A percentile compares a stretch with the other conserved stretches of the same genome.
Evolutionary conservation across 2,797 vertebrate genomes (phyloP).

Genomic region (Esox masquinongy): DNA sequence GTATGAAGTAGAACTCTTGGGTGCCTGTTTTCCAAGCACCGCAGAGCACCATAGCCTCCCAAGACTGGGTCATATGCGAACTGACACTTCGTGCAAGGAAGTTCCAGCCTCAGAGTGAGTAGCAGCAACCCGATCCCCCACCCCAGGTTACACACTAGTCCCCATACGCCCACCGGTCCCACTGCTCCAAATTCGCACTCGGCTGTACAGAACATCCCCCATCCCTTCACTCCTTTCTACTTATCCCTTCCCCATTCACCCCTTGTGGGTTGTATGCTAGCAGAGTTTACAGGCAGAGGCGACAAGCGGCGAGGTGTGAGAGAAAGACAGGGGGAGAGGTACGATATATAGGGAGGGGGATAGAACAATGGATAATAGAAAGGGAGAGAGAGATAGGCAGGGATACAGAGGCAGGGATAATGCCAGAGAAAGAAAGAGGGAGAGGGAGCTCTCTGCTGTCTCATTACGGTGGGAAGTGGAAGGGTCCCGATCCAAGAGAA

Average conservation of each 20-base stretch:
- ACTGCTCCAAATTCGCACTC: not conserved
- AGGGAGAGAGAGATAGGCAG: slow-evolving; percentile 41
- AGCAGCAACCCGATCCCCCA: slow-evolving; percentile 52
- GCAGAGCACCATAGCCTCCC: slow-evolving; percentile 44
- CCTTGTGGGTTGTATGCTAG: not conserved
- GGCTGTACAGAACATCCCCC: slow-evolving; percentile 19
- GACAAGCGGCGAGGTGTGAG: slow-evolving; percentile 30
- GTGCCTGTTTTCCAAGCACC: slow-evolving; percentile 16
- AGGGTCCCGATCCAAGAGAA: slow-evolving; percentile 75
- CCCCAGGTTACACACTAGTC: slow-evolving; percentile 48
- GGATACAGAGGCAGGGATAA: not conserved
- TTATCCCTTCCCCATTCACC: slow-evolving; percentile 33
- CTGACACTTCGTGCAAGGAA: slow-evolving; percentile 63
- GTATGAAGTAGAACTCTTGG: not conserved
- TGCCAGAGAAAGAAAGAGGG: not conserved
- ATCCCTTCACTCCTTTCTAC: slow-evolving; percentile 50
- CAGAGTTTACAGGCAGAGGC: slow-evolving; percentile 1
- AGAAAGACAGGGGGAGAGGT: slow-evolving; percentile 24
- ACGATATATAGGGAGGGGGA: not conserved
- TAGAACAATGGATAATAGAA: not conserved
- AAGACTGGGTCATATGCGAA: slow-evolving; percentile 54
- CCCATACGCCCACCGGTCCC: slow-evolving; percentile 24
- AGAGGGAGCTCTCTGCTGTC: slow-evolving; percentile 57
- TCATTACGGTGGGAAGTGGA: slow-evolving; percentile 77
- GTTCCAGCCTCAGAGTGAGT: slow-evolving; percentile 15